Percentiles rank a stretch among this genome's conserved stretches.
Conservation (phyloP, 2,888 invertebrate species). For the Hirtodrosophila confusa region DNA sequence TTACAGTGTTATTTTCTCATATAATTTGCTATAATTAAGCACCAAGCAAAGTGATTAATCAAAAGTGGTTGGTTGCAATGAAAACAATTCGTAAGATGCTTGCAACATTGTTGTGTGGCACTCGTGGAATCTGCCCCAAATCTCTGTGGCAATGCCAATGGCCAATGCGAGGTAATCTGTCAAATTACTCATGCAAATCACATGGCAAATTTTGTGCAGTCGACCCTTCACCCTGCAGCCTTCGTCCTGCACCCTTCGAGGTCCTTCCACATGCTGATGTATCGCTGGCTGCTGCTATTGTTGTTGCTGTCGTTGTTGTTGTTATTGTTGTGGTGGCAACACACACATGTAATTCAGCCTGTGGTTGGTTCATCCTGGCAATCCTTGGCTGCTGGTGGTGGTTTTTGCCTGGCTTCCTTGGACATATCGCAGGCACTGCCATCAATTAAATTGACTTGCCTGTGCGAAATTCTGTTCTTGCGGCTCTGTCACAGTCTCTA, state of each 20-base stretch:
- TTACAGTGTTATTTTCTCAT: too few species aligned
- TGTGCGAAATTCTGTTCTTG: constrained; percentile 20
- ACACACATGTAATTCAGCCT: constrained; percentile 62
- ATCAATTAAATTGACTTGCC: constrained; percentile 76
- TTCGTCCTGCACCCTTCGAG: not conserved
- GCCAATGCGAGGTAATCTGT: constrained; percentile 70
- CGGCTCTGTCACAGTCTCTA: constrained; percentile 42
- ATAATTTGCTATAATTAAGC: too few species aligned
- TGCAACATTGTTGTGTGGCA: constrained; percentile 8
- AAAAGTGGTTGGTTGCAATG: not conserved
- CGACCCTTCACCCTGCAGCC: constrained; percentile 2
- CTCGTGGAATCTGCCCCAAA: constrained; percentile 21
- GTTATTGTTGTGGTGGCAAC: constrained; percentile 14
- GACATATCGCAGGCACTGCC: constrained; percentile 41
- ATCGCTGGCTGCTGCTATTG: not conserved
- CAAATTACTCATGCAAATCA: constrained; percentile 81
- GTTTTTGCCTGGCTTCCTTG: constrained; percentile 24
- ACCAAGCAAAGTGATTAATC: not conserved
- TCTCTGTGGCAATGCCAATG: constrained; percentile 16
- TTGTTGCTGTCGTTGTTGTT: not conserved
- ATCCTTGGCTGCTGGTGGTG: constrained; percentile 37
- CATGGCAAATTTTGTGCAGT: constrained; percentile 39
- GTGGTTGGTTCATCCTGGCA: constrained; percentile 51
- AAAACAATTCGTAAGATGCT: constrained; percentile 6
- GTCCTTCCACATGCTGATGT: constrained; percentile 8